Conservation (phyloP, 1,140 invertebrate genomes). For the Drosophila truncata region DNA sequence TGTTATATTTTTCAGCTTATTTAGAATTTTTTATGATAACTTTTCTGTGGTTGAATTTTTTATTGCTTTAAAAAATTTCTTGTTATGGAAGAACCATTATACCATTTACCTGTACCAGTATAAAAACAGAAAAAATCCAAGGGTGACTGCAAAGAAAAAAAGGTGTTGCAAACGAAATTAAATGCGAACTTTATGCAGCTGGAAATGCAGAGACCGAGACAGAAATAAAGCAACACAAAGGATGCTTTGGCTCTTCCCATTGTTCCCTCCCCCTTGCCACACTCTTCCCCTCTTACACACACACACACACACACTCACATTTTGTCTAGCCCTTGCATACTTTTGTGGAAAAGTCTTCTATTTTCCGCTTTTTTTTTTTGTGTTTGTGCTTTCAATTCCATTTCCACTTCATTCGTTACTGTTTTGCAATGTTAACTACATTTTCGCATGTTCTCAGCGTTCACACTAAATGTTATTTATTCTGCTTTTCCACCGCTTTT, state of each 20-base stretch:
- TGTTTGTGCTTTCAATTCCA: constrained; percentile 57
- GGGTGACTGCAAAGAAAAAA: constrained; percentile 13
- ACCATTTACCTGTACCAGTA: not conserved
- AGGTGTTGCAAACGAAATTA: constrained; percentile 69
- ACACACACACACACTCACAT: constrained; percentile 11
- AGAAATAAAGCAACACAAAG: constrained; percentile 48
- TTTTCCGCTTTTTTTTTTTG: not conserved
- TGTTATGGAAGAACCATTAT: not conserved
- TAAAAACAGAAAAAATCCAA: not conserved
- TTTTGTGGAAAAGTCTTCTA: constrained; percentile 51
- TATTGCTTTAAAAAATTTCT: not conserved
- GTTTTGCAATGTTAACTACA: constrained; percentile 81
- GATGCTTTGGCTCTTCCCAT: constrained; percentile 21
- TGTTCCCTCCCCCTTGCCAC: not conserved
- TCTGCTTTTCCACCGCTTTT: constrained; percentile 22
- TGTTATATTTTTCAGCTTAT: too few relatives aligned
- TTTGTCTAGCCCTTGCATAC: constrained; percentile 72
- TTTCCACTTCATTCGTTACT: constrained; percentile 80
- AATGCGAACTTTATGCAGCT: constrained; percentile 81
- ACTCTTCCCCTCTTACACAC: not conserved
- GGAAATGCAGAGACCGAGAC: constrained; percentile 62
- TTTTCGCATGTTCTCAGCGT: constrained; percentile 69
- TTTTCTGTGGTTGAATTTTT: too few relatives aligned
- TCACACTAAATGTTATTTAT: constrained; percentile 62
- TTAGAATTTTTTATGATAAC: too few relatives aligned